phyloP scores from a whole-genome alignment of 2,113 vertebrate species.

The Podocnemis expansa region DNA sequence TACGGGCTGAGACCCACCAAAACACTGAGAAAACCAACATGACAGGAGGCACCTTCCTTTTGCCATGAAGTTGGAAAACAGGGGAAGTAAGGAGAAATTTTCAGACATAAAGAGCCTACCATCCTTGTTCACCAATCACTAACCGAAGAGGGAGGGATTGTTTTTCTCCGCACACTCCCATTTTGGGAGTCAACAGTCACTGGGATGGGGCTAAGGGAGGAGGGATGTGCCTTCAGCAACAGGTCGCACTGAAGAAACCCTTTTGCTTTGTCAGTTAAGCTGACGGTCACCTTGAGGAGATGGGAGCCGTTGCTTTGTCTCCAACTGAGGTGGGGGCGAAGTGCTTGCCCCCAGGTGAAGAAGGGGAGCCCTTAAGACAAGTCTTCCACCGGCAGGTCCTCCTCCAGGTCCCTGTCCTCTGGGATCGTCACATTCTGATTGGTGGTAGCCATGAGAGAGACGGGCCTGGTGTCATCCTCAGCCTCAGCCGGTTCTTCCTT shows the following conservation, averaged over 20 bases:
- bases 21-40: not conserved
- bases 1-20: not conserved
- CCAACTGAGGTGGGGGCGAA: constrained; percentile 50
- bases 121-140: constrained; percentile 73
- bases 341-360: constrained; percentile 55
- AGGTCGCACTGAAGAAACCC: not conserved
- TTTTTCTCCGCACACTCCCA: not conserved
- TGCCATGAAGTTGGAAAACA: not conserved
- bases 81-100: constrained; percentile 33
- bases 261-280: constrained; percentile 7
- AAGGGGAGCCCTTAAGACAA: constrained; percentile 88
- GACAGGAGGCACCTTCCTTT: constrained; percentile 16
- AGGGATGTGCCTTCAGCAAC: not conserved
- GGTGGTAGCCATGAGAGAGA: constrained; percentile 86
- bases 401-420: constrained; percentile 94
- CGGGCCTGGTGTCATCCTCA: constrained; percentile 89
- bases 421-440: constrained; percentile 89
- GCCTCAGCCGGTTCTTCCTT: constrained; percentile 96
- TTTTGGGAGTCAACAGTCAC: constrained; percentile 9
- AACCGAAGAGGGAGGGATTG: constrained; percentile 47
- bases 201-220: not conserved
- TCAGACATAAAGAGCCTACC: constrained; percentile 68
- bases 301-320: constrained; percentile 55
- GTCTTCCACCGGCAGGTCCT: constrained; percentile 94
- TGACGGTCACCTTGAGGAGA: constrained; percentile 71